Percentiles rank a stretch among this genome's conserved stretches.
These are phyloP conservation scores for Lasioglossum pauxillum DNA, from an alignment of 2,888 invertebrate genomes.

Conservation along the genomic window DNA sequence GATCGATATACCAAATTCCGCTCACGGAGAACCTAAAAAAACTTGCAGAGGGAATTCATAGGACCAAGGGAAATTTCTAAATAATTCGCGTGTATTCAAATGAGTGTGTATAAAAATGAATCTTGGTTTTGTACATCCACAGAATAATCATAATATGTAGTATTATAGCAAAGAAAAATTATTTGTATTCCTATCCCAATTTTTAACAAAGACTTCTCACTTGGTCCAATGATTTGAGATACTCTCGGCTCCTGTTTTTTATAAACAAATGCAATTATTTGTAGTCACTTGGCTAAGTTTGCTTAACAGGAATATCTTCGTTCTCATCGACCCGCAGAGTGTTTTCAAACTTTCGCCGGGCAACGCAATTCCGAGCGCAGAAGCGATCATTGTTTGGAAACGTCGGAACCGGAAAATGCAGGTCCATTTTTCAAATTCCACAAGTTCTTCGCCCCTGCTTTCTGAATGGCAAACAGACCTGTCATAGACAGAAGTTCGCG, in stretches of 20 bases:
- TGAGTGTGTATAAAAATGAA: neutral
- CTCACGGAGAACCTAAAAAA: neutral
- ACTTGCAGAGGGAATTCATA: neutral
- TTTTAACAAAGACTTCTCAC: neutral
- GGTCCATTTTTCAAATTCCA: neutral
- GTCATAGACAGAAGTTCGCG: neutral
- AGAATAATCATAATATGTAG: neutral
- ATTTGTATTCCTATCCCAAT: neutral
- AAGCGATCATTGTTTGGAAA: conserved; percentile 2
- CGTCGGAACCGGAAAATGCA: neutral
- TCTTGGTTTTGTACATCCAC: neutral
- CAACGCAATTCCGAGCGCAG: neutral
- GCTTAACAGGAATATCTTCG: neutral
- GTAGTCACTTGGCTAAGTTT: neutral
- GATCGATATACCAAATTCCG: neutral
- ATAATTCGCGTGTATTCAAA: neutral
- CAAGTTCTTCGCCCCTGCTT: too few species aligned
- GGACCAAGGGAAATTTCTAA: neutral
- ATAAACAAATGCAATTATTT: neutral
- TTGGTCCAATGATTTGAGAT: neutral
- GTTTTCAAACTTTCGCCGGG: neutral
- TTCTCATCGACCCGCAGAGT: neutral
- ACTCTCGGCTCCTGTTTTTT: neutral
- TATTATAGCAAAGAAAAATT: too few species aligned
- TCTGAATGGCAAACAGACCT: conserved; percentile 6